Percentiles rank a stretch among this genome's conserved stretches.
Conservation (phyloP, 2,888 invertebrate species). For the Schrankia costaestrigalis region DNA sequence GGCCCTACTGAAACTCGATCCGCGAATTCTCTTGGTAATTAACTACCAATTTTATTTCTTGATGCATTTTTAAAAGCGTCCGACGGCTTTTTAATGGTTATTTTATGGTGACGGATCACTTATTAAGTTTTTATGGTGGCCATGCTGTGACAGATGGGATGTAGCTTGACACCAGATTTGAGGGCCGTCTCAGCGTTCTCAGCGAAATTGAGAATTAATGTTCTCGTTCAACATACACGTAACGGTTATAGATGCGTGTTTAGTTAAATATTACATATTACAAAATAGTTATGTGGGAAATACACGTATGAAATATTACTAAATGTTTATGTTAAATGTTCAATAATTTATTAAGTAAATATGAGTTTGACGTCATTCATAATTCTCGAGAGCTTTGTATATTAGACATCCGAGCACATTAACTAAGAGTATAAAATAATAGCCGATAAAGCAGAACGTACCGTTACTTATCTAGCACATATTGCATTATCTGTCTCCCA, state of each 20-base stretch:
- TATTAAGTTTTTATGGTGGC: slow-evolving; percentile 77
- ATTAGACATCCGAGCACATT: background rate
- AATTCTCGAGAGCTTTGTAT: too few relatives aligned
- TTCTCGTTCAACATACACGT: slow-evolving; percentile 9
- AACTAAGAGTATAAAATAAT: background rate
- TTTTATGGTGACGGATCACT: slow-evolving; percentile 81
- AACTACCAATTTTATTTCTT: slow-evolving; percentile 77
- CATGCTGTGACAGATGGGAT: slow-evolving; percentile 74
- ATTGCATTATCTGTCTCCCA: slow-evolving; percentile 48
- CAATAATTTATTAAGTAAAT: too few relatives aligned
- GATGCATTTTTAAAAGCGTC: slow-evolving; percentile 34
- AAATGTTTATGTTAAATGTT: background rate
- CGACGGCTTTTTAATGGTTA: slow-evolving; percentile 72
- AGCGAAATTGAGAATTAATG: slow-evolving; percentile 16
- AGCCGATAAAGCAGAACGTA: slow-evolving; percentile 18
- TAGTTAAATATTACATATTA: slow-evolving; percentile 3
- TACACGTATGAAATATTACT: background rate
- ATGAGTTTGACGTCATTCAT: too few relatives aligned
- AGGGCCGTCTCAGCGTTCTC: slow-evolving; percentile 36
- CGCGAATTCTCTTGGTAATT: slow-evolving; percentile 79
- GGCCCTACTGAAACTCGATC: slow-evolving; percentile 79
- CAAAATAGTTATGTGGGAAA: slow-evolving; percentile 1
- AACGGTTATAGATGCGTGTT: slow-evolving; percentile 4
- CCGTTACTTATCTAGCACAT: slow-evolving; percentile 23
- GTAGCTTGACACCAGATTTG: slow-evolving; percentile 77